phyloP scores from a whole-genome alignment of 2,113 vertebrate species.

The Gasterosteus aculeatus region DNA sequence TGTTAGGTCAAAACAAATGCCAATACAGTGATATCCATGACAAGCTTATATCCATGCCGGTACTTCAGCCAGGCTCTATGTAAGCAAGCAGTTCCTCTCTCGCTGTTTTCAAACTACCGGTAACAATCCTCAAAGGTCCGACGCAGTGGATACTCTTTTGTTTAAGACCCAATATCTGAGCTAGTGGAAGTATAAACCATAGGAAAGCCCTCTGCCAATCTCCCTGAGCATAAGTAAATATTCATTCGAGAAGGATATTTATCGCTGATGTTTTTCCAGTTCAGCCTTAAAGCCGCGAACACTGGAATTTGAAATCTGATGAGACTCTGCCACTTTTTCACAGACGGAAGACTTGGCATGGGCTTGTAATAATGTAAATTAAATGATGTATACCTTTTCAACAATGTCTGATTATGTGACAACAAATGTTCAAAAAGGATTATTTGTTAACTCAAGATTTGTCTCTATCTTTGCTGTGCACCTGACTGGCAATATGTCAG shows the following conservation, averaged over 20 bases:
- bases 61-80: not conserved
- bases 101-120: not conserved
- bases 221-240: constrained; percentile 37
- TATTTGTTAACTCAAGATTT: not conserved
- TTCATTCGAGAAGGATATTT: constrained; percentile 53
- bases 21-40: not conserved
- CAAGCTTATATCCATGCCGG: not conserved
- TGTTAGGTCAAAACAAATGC: not conserved
- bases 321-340: not conserved
- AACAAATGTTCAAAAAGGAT: constrained; percentile 13
- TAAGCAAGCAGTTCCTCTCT: not conserved
- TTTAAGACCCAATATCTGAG: constrained; percentile 1
- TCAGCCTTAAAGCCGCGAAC: constrained; percentile 23
- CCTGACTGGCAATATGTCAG: constrained; percentile 28
- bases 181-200: constrained; percentile 26
- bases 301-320: constrained; percentile 24
- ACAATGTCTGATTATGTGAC: not conserved
- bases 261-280: constrained; percentile 31
- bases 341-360: not conserved
- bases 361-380: constrained; percentile 7
- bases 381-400: not conserved
- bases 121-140: not conserved
- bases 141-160: not conserved
- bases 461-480: constrained; percentile 35
- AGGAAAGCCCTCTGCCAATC: constrained; percentile 28